Evolutionary conservation across 2,888 invertebrate species (phyloP), one percentile per base, ranked within the genome.

Genomic region (Ferrisia virgata): DNA sequence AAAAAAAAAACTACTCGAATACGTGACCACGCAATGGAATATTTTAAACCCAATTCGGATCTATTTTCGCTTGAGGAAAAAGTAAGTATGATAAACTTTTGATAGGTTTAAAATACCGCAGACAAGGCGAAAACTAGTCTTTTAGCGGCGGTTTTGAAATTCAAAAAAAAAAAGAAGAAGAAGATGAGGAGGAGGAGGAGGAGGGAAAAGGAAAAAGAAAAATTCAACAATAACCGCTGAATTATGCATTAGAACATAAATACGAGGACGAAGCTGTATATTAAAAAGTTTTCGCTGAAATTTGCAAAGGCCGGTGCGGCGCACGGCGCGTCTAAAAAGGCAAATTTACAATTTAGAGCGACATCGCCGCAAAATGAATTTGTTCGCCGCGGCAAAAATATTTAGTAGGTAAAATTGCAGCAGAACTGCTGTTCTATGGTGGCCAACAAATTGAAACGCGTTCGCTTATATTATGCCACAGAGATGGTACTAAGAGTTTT

Each of bases 271-370:
- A 72, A 72, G 36, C n/a, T 33, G 72, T 72, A 72, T 72, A 72
- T 72, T 72, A 72, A 72, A 72, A 72, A 72, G 72, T 72, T 72
- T 33, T 33, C 18, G 13, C 18, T 33, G 47, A 33, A 72, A 72
- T 72, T 33, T 15, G 13, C 72, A 13, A 28, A 72, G 33, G 33
- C 33, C 72, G n/a, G n/a, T n/a, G n/a, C n/a, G n/a, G n/a, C n/a
- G n/a, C n/a, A n/a, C n/a, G n/a, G n/a, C n/a, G 33, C 28, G 64
- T 64, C 28, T 64, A 9, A 64, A 64, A 64, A 31, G 36, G 33
- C n/a, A 15, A 72, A 72, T 72, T 72, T 72, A 72, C 72, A 72
- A 72, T 72, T 72, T 72, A 72, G n/a, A 33, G 72, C 33, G 72
- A 72, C 72, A n/a, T 72, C 33, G 9, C 36, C 72, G 72, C 11